These are phyloP conservation scores for Cryptosula pallasiana DNA, from an alignment of 2,888 invertebrate genomes.

Conservation along the genomic window DNA sequence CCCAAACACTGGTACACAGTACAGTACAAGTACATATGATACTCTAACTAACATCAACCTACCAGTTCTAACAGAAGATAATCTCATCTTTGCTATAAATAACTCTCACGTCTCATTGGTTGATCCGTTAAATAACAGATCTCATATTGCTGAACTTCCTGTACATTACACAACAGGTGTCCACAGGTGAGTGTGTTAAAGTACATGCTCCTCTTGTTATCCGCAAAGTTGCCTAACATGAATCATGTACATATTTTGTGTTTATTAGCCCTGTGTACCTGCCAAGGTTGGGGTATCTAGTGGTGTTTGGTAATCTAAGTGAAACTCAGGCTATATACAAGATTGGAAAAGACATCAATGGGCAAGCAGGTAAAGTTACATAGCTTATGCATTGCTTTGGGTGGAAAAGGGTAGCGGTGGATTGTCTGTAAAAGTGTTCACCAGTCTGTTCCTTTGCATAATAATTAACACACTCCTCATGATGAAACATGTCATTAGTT, in stretches of 20 bases:
- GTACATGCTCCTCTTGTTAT: too few relatives aligned
- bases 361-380: neutral
- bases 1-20: neutral
- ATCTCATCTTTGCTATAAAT: neutral
- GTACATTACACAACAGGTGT: neutral
- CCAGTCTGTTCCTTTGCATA: too few relatives aligned
- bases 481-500: too few relatives aligned
- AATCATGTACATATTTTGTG: too few relatives aligned
- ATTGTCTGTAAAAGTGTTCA: too few relatives aligned
- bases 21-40: neutral
- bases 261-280: neutral
- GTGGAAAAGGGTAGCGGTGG: too few relatives aligned
- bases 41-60: neutral
- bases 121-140: neutral
- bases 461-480: too few relatives aligned
- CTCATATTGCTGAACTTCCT: neutral
- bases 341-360: neutral
- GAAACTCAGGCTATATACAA: neutral
- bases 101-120: neutral
- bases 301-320: neutral
- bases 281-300: neutral
- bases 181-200: constrained; percentile 1
- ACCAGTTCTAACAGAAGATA: constrained; percentile 7
- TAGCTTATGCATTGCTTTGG: neutral
- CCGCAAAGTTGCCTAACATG: neutral